A percentile compares a stretch with the other conserved stretches of the same genome.
Conservation (phyloP, 2,113 vertebrate genomes). For the Riparia riparia region DNA sequence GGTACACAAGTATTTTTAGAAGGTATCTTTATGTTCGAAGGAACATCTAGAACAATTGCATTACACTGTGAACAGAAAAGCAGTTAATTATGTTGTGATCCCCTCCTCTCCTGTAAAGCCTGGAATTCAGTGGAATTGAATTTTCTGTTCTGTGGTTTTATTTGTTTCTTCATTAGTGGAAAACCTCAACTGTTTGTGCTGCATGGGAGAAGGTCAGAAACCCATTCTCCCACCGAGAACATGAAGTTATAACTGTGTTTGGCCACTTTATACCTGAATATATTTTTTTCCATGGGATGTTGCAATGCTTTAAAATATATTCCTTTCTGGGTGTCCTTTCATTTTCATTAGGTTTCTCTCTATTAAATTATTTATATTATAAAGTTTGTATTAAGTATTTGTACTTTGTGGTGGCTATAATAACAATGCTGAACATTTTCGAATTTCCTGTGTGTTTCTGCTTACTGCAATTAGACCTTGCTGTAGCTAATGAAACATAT, state of each 20-base stretch:
- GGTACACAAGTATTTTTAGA: background rate
- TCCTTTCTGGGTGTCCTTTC: background rate
- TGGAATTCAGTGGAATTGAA: background rate
- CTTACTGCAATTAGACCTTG: constrained; percentile 37
- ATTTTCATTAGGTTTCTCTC: background rate
- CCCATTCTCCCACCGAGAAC: background rate
- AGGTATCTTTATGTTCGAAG: background rate
- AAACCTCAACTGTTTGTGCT: background rate
- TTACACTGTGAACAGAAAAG: background rate
- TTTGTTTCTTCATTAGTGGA: background rate
- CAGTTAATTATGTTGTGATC: fast-evolving
- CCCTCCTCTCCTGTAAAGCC: background rate
- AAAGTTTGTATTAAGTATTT: background rate
- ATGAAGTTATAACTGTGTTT: background rate
- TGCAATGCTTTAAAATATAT: background rate
- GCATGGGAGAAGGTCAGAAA: background rate
- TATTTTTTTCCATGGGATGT: background rate
- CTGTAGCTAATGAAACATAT: constrained; percentile 63
- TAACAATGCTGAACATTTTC: background rate
- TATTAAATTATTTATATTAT: background rate
- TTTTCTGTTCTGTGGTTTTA: background rate
- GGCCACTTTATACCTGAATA: background rate
- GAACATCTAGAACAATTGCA: background rate
- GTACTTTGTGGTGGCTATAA: background rate
- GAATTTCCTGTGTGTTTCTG: background rate